These are phyloP conservation scores for Euclidia mi DNA, from an alignment of 2,888 invertebrate genomes.

Conservation along the genomic window DNA sequence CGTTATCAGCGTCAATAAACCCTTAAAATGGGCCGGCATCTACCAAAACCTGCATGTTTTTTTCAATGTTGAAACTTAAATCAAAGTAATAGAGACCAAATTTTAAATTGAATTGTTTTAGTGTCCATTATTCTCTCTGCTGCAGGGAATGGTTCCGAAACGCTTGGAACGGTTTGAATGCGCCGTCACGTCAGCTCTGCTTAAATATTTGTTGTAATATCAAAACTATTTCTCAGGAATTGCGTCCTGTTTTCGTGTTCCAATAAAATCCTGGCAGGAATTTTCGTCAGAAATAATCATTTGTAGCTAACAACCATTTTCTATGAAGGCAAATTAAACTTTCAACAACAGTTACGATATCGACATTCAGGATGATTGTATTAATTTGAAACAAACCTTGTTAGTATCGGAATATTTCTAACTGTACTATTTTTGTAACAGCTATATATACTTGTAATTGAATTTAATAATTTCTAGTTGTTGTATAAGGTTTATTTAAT, in stretches of 20 bases:
- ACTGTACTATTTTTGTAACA: too few species aligned
- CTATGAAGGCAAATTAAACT: too few species aligned
- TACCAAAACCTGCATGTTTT: slow-evolving; percentile 1
- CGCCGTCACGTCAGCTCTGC: slow-evolving; percentile 21
- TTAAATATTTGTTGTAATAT: slow-evolving; percentile 54
- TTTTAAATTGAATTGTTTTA: slow-evolving; percentile 24
- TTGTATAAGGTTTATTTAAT: too few species aligned
- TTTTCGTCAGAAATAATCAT: slow-evolving; percentile 5
- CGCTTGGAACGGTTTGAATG: slow-evolving; percentile 26
- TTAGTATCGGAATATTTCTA: too few species aligned
- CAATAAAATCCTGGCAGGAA: slow-evolving; percentile 4
- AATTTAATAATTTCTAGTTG: too few species aligned
- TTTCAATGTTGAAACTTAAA: slow-evolving; percentile 21
- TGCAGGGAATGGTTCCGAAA: slow-evolving; percentile 25
- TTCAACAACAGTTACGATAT: too few species aligned
- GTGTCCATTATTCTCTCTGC: slow-evolving; percentile 36
- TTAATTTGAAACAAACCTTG: too few species aligned
- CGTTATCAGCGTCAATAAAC: slow-evolving; percentile 29
- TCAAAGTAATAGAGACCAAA: slow-evolving; percentile 19
- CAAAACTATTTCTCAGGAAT: slow-evolving; percentile 20
- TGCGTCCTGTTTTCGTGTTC: slow-evolving; percentile 20
- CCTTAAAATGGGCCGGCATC: slow-evolving; percentile 14
- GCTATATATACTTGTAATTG: too few species aligned
- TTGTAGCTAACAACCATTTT: too few species aligned
- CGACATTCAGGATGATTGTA: too few species aligned